A percentile compares a stretch with the other conserved stretches of the same genome.
Conservation (phyloP, 2,888 invertebrate genomes). For the Acrobeloides nanus region DNA sequence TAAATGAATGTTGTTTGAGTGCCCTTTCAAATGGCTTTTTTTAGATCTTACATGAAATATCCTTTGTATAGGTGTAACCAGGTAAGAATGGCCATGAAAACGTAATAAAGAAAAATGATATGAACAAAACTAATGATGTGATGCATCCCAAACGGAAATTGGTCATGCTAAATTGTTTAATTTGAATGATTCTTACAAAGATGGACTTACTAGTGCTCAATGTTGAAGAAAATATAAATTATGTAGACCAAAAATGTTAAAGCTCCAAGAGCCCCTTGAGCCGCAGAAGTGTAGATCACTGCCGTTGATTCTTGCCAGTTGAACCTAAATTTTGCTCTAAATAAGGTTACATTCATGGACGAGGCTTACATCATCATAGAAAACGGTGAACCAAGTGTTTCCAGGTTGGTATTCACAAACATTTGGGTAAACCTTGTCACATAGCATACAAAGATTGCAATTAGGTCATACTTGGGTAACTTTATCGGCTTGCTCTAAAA, state of each 20-base stretch:
- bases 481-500: not conserved
- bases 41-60: too few species aligned
- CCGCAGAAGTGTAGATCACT: conserved; percentile 53
- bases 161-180: conserved; percentile 21
- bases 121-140: conserved; percentile 22
- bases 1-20: too few species aligned
- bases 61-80: too few species aligned
- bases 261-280: conserved; percentile 45
- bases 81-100: conserved; percentile 38
- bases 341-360: too few species aligned
- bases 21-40: too few species aligned
- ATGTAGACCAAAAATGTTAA: conserved; percentile 53
- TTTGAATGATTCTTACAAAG: not conserved
- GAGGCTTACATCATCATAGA: conserved; percentile 57
- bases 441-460: conserved; percentile 38
- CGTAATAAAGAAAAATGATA: conserved; percentile 34
- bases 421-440: conserved; percentile 55
- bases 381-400: conserved; percentile 55
- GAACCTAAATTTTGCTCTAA: too few species aligned
- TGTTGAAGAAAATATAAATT: conserved; percentile 51
- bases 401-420: conserved; percentile 56
- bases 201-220: conserved; percentile 29
- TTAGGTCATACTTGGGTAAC: conserved; percentile 35
- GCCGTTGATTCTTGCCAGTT: conserved; percentile 54
- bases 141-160: conserved; percentile 30